A percentile compares a stretch with the other conserved stretches of the same genome.
These are phyloP conservation scores for Zapus hudsonius DNA, from an alignment of 2,113 vertebrate species.

Conservation along the genomic window DNA sequence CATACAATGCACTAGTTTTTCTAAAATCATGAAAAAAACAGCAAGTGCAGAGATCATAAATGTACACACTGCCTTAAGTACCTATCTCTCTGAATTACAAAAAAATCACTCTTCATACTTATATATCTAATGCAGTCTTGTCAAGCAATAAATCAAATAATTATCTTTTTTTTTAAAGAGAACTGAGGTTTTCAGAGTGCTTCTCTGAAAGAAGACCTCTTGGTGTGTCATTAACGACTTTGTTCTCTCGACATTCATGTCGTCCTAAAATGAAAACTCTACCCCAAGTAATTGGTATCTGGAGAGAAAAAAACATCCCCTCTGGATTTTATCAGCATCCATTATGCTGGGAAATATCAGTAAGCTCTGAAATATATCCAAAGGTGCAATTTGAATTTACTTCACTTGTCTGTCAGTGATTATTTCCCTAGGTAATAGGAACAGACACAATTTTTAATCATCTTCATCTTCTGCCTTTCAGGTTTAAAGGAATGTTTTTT, in stretches of 20 bases:
- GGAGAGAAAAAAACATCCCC: neutral
- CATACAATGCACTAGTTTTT: neutral
- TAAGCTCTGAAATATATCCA: conserved; percentile 12
- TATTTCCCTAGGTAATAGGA: conserved; percentile 4
- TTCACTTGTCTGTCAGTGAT: conserved; percentile 4
- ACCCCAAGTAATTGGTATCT: neutral
- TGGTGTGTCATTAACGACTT: neutral
- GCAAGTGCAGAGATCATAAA: neutral
- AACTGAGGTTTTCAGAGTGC: neutral
- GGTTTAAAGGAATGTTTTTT: conserved; percentile 14
- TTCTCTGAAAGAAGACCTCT: neutral
- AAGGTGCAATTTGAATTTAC: neutral
- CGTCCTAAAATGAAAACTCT: conserved; percentile 31
- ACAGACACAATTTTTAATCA: conserved; percentile 22
- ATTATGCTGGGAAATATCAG: conserved; percentile 6
- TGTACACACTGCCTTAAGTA: neutral
- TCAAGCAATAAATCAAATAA: conserved; percentile 11
- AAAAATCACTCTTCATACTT: neutral
- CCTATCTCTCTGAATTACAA: neutral
- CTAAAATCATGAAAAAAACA: neutral
- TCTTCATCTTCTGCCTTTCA: neutral
- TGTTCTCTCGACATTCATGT: neutral
- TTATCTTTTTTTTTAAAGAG: conserved; percentile 19
- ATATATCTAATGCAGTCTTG: conserved; percentile 4
- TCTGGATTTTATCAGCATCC: neutral